These are phyloP conservation scores for Parus major DNA, from an alignment of 2,113 vertebrate species.

Conservation along the genomic window DNA sequence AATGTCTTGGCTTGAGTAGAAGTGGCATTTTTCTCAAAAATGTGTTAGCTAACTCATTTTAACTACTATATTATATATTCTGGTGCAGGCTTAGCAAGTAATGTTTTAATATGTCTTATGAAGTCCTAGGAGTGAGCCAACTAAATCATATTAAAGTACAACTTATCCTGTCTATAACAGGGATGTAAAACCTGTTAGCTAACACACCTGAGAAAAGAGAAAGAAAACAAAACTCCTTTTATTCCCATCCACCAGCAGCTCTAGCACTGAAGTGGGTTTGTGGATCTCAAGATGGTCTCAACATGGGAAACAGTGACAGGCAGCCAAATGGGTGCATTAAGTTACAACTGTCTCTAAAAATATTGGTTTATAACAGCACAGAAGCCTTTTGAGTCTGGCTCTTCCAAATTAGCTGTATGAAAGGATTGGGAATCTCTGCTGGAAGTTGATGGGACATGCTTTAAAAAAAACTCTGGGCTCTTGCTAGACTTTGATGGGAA, in stretches of 20 bases:
- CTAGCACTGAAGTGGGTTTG: background rate
- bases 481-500: background rate
- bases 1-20: slow-evolving; percentile 36
- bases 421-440: background rate
- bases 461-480: background rate
- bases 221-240: slow-evolving; percentile 23
- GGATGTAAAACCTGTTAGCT: slow-evolving; percentile 16
- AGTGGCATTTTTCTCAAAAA: slow-evolving; percentile 48
- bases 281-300: slow-evolving; percentile 36
- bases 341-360: slow-evolving; percentile 27
- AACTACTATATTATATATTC: slow-evolving; percentile 16
- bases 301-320: background rate
- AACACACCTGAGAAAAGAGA: background rate
- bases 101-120: slow-evolving; percentile 39
- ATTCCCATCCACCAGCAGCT: background rate
- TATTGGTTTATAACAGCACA: slow-evolving; percentile 17
- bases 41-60: slow-evolving; percentile 44
- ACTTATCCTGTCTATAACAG: slow-evolving; percentile 17
- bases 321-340: slow-evolving; percentile 29
- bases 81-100: background rate
- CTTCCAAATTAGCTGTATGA: background rate
- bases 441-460: background rate
- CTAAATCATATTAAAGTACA: slow-evolving; percentile 24
- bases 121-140: slow-evolving; percentile 10
- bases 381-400: slow-evolving; percentile 9